phyloP scores from a whole-genome alignment of 1,140 invertebrate genomes.

The Conus betulinus region DNA sequence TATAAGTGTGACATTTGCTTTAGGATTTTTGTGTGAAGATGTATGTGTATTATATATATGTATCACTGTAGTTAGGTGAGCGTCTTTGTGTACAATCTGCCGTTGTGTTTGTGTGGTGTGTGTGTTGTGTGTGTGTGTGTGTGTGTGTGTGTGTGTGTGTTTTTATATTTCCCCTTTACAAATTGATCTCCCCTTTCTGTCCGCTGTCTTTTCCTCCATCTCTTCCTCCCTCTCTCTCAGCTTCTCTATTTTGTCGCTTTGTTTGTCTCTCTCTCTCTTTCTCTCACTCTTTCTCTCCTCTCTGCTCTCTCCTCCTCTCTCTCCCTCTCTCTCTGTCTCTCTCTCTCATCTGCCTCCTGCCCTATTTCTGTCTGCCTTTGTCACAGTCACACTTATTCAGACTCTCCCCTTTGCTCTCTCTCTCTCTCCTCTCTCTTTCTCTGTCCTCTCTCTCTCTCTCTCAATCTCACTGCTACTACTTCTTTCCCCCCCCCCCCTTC shows the following conservation, averaged over 20 bases:
- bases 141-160: too few species aligned
- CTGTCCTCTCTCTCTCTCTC: too few species aligned
- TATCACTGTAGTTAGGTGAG: too few species aligned
- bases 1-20: too few species aligned
- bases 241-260: slow-evolving; percentile 5
- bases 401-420: not conserved
- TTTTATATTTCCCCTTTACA: not conserved
- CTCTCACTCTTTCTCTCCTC: not conserved
- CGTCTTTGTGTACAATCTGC: too few species aligned
- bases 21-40: too few species aligned
- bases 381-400: not conserved
- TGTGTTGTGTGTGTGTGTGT: not conserved
- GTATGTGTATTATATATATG: too few species aligned
- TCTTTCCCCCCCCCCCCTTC: too few species aligned
- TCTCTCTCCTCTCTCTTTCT: too few species aligned
- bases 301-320: not conserved
- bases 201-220: slow-evolving; percentile 27
- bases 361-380: not conserved
- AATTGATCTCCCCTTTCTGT: not conserved
- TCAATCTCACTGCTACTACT: too few species aligned
- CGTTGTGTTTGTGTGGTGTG: too few species aligned
- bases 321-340: not conserved
- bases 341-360: too few species aligned
- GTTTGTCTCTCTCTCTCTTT: not conserved
- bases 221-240: not conserved